A percentile compares a stretch with the other conserved stretches of the same genome.
Evolutionary conservation across 1,140 invertebrate genomes (phyloP).

Genomic region (Hormaphis cornu): DNA sequence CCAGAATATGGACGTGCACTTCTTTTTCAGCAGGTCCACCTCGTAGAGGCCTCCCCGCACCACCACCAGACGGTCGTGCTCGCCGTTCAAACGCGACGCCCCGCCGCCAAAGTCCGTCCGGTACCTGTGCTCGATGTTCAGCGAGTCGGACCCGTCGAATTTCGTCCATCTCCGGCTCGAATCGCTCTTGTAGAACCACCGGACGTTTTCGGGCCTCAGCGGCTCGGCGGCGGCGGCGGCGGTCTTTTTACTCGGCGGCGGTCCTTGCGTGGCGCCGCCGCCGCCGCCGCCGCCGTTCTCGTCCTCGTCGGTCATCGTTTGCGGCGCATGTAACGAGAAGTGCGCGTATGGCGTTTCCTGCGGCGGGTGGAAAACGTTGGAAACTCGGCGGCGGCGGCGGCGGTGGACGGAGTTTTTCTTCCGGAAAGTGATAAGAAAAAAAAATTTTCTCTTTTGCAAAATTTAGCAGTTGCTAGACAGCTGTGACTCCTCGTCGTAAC

Average conservation of each 20-base stretch:
- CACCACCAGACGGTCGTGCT: constrained; percentile 42
- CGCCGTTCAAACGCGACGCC: constrained; percentile 31
- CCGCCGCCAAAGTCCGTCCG: constrained; percentile 41
- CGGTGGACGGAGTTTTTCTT: too few species aligned
- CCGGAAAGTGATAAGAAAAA: too few species aligned
- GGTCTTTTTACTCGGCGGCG: neutral
- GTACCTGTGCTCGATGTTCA: constrained; percentile 56
- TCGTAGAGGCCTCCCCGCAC: constrained; percentile 63
- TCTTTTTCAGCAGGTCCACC: constrained; percentile 54
- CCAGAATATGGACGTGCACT: constrained; percentile 63
- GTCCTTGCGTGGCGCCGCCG: too few species aligned
- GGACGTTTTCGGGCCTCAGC: constrained; percentile 51
- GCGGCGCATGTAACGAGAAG: too few species aligned
- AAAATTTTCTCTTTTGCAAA: too few species aligned
- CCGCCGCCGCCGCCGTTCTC: too few species aligned
- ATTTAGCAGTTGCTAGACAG: too few species aligned
- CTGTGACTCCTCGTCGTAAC: too few species aligned
- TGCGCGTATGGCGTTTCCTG: too few species aligned
- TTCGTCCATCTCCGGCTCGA: constrained; percentile 60
- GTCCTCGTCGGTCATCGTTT: too few species aligned
- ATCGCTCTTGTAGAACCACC: constrained; percentile 59
- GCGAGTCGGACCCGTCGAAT: constrained; percentile 64
- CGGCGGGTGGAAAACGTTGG: too few species aligned
- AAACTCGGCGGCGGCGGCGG: too few species aligned
- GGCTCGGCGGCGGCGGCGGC: constrained; percentile 21